phyloP scores from a whole-genome alignment of 1,140 invertebrate species.

The Bombus waltoni region DNA sequence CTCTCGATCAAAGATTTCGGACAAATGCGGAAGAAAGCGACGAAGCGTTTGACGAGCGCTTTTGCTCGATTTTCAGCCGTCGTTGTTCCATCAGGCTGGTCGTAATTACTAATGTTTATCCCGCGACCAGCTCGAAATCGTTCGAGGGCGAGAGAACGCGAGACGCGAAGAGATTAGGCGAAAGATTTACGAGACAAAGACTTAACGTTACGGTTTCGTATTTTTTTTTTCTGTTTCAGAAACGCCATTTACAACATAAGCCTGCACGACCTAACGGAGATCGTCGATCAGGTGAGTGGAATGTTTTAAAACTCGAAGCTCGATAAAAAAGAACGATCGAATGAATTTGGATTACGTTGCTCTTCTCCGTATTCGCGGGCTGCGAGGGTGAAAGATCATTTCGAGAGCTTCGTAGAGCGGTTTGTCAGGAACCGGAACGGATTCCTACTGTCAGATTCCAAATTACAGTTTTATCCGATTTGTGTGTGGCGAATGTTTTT shows the following conservation, averaged over 20 bases:
- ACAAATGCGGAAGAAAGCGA: neutral
- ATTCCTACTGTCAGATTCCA: neutral
- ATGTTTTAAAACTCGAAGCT: neutral
- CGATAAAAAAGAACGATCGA: neutral
- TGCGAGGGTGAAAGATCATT: no score
- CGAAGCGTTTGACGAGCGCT: no score
- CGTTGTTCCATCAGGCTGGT: constrained; percentile 10
- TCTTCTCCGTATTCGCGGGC: neutral
- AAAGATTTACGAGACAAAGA: constrained; percentile 58
- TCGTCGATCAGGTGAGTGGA: constrained; percentile 83
- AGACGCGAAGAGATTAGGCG: constrained; percentile 48
- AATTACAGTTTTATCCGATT: constrained; percentile 15
- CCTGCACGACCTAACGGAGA: constrained; percentile 87
- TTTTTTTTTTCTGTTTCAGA: constrained; percentile 84
- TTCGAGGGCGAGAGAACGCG: constrained; percentile 5
- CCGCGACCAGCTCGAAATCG: constrained; percentile 25
- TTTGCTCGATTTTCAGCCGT: neutral
- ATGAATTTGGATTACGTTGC: constrained; percentile 5
- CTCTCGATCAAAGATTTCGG: neutral
- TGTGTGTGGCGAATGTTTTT: constrained; percentile 30
- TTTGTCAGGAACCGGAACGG: no score
- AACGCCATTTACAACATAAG: constrained; percentile 93
- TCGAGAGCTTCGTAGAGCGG: no score
- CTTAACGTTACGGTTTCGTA: constrained; percentile 58
- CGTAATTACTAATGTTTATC: constrained; percentile 61